Conservation (phyloP, 2,888 invertebrate species). For the Troglohyphantes excavatus region DNA sequence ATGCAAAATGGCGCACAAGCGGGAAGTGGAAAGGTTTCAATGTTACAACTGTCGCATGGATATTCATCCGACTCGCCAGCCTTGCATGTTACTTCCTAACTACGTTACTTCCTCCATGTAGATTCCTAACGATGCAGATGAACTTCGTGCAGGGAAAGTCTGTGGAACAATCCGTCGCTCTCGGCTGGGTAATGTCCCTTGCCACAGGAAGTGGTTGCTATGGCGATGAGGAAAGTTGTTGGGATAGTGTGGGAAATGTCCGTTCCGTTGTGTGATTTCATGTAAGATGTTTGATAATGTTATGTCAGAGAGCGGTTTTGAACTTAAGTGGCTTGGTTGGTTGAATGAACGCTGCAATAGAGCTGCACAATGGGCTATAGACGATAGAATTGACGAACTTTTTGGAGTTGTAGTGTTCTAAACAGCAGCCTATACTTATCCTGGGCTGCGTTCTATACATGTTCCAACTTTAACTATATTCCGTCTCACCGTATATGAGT, state of each 20-base stretch:
- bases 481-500: no score
- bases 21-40: conserved; percentile 18
- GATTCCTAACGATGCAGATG: no score
- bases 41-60: conserved; percentile 31
- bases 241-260: not conserved
- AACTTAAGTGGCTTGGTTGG: not conserved
- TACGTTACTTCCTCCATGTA: no score
- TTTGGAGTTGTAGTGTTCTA: no score
- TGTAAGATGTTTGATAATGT: conserved; percentile 15
- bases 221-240: conserved; percentile 7
- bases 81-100: no score
- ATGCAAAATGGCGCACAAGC: conserved; percentile 7
- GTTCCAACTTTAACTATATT: no score
- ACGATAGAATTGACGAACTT: no score
- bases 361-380: no score
- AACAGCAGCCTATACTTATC: no score
- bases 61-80: no score
- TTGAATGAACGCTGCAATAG: not conserved
- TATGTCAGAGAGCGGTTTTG: no score
- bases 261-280: not conserved
- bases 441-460: no score
- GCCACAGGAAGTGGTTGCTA: conserved; percentile 42
- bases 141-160: not conserved
- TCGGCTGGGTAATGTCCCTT: conserved; percentile 9
- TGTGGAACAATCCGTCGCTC: conserved; percentile 26